Evolutionary conservation across 2,797 vertebrate genomes (phyloP).

Genomic region (Lepus oiostolus): DNA sequence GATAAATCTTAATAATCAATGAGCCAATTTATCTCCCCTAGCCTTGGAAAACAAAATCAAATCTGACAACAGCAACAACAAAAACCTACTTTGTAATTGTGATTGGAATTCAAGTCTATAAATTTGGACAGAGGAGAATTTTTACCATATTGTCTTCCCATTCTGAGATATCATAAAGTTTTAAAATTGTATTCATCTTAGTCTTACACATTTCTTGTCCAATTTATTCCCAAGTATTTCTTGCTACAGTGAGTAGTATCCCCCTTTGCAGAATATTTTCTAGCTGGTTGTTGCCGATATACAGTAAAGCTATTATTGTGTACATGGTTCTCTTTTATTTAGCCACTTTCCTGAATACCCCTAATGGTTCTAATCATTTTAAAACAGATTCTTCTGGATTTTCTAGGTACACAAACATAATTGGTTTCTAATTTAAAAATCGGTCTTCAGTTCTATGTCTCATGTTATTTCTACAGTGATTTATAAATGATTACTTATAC

Average conservation of each 20-base stretch:
- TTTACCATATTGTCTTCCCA: neutral
- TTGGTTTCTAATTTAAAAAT: conserved; percentile 63
- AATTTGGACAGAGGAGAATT: conserved; percentile 37
- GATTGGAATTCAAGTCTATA: conserved; percentile 56
- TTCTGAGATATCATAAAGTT: conserved; percentile 23
- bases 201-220: neutral
- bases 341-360: conserved; percentile 40
- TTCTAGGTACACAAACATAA: conserved; percentile 30
- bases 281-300: conserved; percentile 3
- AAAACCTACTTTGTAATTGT: conserved; percentile 42
- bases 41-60: conserved; percentile 41
- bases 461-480: conserved; percentile 15
- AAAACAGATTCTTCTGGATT: conserved; percentile 46
- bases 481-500: conserved; percentile 48
- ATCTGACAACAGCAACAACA: conserved; percentile 54
- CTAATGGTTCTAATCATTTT: conserved; percentile 53
- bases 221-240: conserved; percentile 44
- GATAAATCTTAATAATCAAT: neutral
- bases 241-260: conserved; percentile 29
- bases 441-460: neutral
- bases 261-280: neutral
- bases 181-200: conserved; percentile 62
- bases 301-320: conserved; percentile 48
- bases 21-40: conserved; percentile 32
- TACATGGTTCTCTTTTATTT: conserved; percentile 5